Percentiles rank a stretch among this genome's conserved stretches.
These are phyloP conservation scores for Eurystomus glaucurus DNA, from an alignment of 2,797 vertebrate genomes.

Conservation along the genomic window DNA sequence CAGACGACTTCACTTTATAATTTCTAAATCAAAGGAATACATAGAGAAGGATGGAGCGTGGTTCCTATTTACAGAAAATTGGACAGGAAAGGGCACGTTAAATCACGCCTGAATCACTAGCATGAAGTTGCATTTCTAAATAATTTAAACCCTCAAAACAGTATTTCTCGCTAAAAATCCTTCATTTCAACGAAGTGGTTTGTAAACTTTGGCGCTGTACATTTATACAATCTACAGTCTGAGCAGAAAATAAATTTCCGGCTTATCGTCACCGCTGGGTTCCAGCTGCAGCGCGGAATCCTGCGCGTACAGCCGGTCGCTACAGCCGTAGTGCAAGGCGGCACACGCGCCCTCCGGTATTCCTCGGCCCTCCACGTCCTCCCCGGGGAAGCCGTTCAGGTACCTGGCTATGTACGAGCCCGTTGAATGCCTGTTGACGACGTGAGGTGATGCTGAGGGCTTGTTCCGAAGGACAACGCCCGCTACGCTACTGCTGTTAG, in stretches of 20 bases:
- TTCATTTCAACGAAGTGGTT: slow-evolving; percentile 69
- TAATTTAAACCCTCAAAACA: slow-evolving; percentile 42
- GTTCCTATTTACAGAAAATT: slow-evolving; percentile 65
- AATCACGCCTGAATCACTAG: slow-evolving; percentile 65
- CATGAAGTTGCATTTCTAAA: slow-evolving; percentile 5
- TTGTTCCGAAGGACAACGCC: slow-evolving; percentile 91
- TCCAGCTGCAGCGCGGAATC: slow-evolving; percentile 82
- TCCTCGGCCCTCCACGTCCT: slow-evolving; percentile 85
- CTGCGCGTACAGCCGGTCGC: slow-evolving; percentile 82
- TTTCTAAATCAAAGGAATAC: slow-evolving; percentile 59
- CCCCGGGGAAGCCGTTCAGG: slow-evolving; percentile 80
- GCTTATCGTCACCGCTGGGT: slow-evolving; percentile 85
- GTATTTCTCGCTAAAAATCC: slow-evolving; percentile 15
- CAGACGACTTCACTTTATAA: slow-evolving; percentile 53
- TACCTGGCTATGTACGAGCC: slow-evolving; percentile 95
- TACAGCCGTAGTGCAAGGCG: slow-evolving; percentile 76
- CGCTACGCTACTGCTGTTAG: slow-evolving; percentile 6
- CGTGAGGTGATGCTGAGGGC: slow-evolving; percentile 76
- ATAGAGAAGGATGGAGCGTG: slow-evolving; percentile 45
- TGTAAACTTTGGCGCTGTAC: slow-evolving; percentile 75
- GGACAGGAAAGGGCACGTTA: slow-evolving; percentile 28
- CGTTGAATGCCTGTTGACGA: slow-evolving; percentile 92
- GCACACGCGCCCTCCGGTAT: slow-evolving; percentile 92
- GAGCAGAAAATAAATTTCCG: slow-evolving; percentile 97
- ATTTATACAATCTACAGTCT: slow-evolving; percentile 86